Evolutionary conservation across 2,113 vertebrate species (phyloP), one percentile per base, ranked within the genome.

Genomic region (Tricholaema leucomelas): DNA sequence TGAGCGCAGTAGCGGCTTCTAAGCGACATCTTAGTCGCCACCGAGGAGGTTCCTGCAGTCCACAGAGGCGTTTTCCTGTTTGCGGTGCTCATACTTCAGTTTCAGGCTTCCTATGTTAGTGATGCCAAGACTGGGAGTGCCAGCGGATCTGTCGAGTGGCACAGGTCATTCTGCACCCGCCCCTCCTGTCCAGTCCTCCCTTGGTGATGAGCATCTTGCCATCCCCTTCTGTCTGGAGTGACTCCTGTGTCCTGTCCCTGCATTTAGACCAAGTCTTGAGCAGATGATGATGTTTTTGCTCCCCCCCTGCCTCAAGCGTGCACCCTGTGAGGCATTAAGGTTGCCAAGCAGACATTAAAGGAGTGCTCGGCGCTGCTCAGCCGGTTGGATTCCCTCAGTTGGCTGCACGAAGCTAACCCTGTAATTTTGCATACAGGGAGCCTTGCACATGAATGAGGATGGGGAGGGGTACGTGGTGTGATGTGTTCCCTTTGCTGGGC

Each of bases 341-440:
- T 90, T 91, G 77, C 52, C 80, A 93, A 79, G 71, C 63, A n/a
- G 28, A 17, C 87, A 25, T 66, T 91, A 40, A 38, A 77, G 36
- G 87, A 71, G 80, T 85, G 27, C 91, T 96, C 93, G 58, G 80
- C 12, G 11, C 52, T 94, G 81, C 86, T 79, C 90, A 95, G 77
- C 90, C 81, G 10, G 24, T 69, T 65, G 78, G 73, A 86, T 85
- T 85, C 36, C 12, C 89, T 93, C 75, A 30, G 4, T 36, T 91
- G 91, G 79, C 28, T 77, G 44, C 76, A 61, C 92, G 63, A 72
- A 89, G 87, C 79, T 58, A 67, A 71, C 91, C 87, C 93, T 95
- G 88, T 92, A 77, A 88, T 95, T 93, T 92, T 82, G 83, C 63
- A 12, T 66, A 36, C 16, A 1, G 91, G 79, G 73, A 63, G 50